Evolutionary conservation across 2,113 vertebrate species (phyloP).

Genomic region (Porphyrio hochstetteri): DNA sequence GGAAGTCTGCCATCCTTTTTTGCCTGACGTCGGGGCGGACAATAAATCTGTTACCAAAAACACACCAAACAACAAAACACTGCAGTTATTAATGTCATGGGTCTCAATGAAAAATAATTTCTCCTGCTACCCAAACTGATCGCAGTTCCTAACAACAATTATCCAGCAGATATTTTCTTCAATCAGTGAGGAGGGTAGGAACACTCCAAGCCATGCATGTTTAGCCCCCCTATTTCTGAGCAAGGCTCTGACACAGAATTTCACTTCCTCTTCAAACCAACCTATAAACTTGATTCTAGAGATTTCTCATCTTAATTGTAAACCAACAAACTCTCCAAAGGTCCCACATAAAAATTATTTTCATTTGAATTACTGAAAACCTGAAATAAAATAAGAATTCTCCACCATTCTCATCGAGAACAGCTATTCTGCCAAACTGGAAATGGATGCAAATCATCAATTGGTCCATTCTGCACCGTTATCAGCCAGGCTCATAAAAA

Average conservation of each 20-base stretch:
- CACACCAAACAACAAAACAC: background rate
- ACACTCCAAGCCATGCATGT: background rate
- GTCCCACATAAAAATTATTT: background rate
- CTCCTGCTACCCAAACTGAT: background rate
- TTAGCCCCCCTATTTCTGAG: background rate
- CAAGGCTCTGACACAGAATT: background rate
- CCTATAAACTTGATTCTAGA: background rate
- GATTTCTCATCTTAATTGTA: background rate
- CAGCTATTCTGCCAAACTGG: background rate
- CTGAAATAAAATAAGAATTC: background rate
- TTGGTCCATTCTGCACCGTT: background rate
- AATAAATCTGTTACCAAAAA: slow-evolving; percentile 82
- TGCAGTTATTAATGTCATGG: background rate
- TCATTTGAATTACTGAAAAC: background rate
- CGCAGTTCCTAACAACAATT: background rate
- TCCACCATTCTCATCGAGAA: background rate
- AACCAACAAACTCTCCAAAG: background rate
- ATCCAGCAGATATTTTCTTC: background rate
- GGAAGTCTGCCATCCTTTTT: slow-evolving; percentile 85
- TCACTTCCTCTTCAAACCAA: background rate
- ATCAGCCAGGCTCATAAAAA: background rate
- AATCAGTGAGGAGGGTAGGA: background rate
- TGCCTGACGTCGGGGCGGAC: slow-evolving; percentile 90
- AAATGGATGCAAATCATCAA: background rate
- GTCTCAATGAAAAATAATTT: background rate